Base-by-base conservation (phyloP, 1,140 invertebrate genomes). In the Drosophila lacertosa region DNA sequence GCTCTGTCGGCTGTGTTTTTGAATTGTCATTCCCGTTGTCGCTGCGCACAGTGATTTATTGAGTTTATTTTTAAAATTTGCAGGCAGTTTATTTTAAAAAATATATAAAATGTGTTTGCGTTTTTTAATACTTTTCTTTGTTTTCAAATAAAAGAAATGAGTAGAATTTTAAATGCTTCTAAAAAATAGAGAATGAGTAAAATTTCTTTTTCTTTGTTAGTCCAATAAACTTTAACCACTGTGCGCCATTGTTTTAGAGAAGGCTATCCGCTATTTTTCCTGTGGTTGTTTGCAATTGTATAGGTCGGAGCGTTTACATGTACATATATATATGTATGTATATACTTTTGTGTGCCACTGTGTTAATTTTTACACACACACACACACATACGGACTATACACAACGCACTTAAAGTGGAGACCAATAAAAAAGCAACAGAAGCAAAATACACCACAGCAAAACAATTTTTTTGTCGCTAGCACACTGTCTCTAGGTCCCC, bases 361-460 rank as follows among this genome's bases (percentile, higher is more conserved):
- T 86, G 81, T 84, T 84, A 84, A 84, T 86, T 86, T 86, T 74
- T 65, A 86, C 81, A 67, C 68, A 83, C 26, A 29, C 26, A 29
- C 6, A 9, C 26, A 29, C 24, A 26, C 24, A 7, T 7, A 26
- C 24, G 5, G n/a, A n/a, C 20, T 2, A 6, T 7, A 69, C 77
- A 76, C 39, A 67, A 64, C 50, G 63, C 59, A 73, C 70, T 51
- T 54, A 45, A 65, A 64, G 57, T 39, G 50, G 16, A 57, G 37
- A 45, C 44, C 48, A 51, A 39, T 5, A 35, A 45, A 44, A 42
- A 29, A 59, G 59, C 15, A 45, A 44, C 55, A 42, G 40, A 29
- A 48, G 9, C 6, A 42, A 51, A 47, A 58, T 10, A 50, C 16
- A 32, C 48, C 35, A 26, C 15, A 58, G n/a, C 39, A 40, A 20